Conservation (phyloP, 1,140 invertebrate species). For the Drosophila neocordata region DNA sequence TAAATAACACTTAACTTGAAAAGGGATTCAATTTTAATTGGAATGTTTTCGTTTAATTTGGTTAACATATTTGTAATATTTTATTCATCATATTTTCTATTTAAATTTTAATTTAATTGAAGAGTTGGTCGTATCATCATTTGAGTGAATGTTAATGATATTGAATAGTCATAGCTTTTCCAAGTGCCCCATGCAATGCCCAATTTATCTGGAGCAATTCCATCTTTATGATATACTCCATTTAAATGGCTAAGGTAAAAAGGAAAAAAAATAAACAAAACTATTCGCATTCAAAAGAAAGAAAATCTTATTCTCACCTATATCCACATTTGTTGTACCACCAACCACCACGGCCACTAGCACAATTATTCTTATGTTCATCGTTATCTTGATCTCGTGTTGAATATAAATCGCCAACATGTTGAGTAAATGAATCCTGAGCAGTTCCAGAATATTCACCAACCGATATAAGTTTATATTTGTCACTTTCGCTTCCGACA, state of each 20-base stretch:
- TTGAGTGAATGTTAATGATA: conserved; percentile 8
- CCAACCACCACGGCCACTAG: conserved; percentile 85
- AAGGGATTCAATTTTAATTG: too few species aligned
- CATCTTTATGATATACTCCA: conserved; percentile 16
- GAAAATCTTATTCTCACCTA: conserved; percentile 1
- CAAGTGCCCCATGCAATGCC: conserved; percentile 10
- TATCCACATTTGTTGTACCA: conserved; percentile 84
- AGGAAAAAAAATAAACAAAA: not conserved
- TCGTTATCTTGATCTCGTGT: conserved; percentile 88
- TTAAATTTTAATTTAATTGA: not conserved
- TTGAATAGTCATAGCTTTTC: not conserved
- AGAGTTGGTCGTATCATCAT: conserved; percentile 22
- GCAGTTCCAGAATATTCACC: conserved; percentile 86
- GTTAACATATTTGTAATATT: too few species aligned
- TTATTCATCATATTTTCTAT: too few species aligned
- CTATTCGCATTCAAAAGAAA: not conserved
- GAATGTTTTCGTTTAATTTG: too few species aligned
- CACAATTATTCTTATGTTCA: conserved; percentile 86
- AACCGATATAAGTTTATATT: conserved; percentile 86
- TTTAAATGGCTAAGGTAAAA: not conserved
- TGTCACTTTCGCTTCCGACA: conserved; percentile 85
- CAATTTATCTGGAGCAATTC: not conserved
- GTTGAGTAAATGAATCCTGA: conserved; percentile 86
- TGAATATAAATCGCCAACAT: conserved; percentile 87
- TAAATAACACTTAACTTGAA: too few species aligned